Evolutionary conservation across 2,888 invertebrate genomes (phyloP).

Genomic region (Gari tellinella): DNA sequence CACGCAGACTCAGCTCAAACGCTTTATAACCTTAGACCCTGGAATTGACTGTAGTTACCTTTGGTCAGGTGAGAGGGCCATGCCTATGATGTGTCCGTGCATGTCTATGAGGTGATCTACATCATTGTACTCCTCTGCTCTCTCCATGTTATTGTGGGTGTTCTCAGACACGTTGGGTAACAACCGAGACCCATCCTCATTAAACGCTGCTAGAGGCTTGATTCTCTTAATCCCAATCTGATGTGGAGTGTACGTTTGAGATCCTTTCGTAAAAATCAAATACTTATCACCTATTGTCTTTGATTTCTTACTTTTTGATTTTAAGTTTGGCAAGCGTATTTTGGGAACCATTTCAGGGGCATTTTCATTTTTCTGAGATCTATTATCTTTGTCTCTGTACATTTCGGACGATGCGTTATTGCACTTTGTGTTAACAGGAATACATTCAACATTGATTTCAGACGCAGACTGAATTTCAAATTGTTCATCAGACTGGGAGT

Average conservation of each 20-base stretch:
- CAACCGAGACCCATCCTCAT: constrained; percentile 51
- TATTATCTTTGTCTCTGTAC: background rate
- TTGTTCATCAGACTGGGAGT: constrained; percentile 29
- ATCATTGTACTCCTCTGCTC: constrained; percentile 86
- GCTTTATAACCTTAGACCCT: too few relatives aligned
- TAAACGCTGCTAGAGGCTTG: constrained; percentile 86
- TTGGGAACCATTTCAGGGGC: constrained; percentile 8
- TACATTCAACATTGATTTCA: constrained; percentile 21
- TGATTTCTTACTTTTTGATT: constrained; percentile 12
- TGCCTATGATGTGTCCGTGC: constrained; percentile 94
- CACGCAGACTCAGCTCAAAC: too few relatives aligned
- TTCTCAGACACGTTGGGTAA: constrained; percentile 74
- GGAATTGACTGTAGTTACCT: too few relatives aligned
- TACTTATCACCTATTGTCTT: constrained; percentile 86
- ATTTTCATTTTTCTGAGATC: background rate
- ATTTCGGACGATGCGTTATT: constrained; percentile 6
- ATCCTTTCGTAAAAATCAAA: constrained; percentile 93
- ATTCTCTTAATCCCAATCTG: constrained; percentile 90
- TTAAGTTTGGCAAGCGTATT: constrained; percentile 9
- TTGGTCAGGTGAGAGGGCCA: constrained; percentile 93
- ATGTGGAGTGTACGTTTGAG: constrained; percentile 93
- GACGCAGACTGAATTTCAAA: constrained; percentile 24
- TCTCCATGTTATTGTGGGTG: constrained; percentile 52
- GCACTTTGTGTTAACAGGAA: constrained; percentile 27
- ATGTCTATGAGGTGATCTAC: constrained; percentile 93